phyloP scores from a whole-genome alignment of 1,140 invertebrate genomes.

The Helicoverpa armigera region DNA sequence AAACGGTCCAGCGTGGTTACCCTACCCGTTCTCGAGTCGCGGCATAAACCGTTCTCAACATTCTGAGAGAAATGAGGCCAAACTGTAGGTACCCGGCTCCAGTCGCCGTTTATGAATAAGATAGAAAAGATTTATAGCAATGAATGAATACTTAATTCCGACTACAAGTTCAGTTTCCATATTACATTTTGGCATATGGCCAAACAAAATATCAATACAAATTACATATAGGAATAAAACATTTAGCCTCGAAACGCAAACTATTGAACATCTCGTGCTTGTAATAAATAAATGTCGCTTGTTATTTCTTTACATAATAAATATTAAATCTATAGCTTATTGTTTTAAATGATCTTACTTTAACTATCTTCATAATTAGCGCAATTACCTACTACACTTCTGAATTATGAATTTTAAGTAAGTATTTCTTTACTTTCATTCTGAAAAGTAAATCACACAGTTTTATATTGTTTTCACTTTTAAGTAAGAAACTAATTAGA shows the following conservation, averaged over 20 bases:
- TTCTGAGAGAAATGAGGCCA: conserved; percentile 55
- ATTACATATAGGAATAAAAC: conserved; percentile 56
- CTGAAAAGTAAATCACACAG: too few relatives aligned
- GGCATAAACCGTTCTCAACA: conserved; percentile 18
- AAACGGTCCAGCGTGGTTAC: conserved; percentile 18
- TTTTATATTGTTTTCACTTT: conserved; percentile 1
- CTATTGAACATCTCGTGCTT: conserved; percentile 47
- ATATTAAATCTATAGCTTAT: background rate
- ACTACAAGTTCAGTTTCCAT: conserved; percentile 66
- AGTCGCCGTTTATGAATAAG: conserved; percentile 72
- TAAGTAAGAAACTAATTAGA: background rate
- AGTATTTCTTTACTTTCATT: conserved; percentile 1
- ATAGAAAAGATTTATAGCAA: conserved; percentile 77
- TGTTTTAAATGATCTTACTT: background rate
- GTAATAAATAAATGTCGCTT: conserved; percentile 28
- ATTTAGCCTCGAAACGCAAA: conserved; percentile 47
- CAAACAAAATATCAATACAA: conserved; percentile 68
- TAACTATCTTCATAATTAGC: background rate
- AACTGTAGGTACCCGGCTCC: conserved; percentile 31
- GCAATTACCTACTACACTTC: background rate
- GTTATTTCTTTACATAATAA: background rate
- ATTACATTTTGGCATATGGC: conserved; percentile 70
- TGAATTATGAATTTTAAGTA: background rate
- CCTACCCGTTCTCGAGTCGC: conserved; percentile 5
- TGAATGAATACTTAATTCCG: conserved; percentile 77